Base-by-base conservation (phyloP, 2,797 vertebrate species). In the Hypotaenidia okinawae region DNA sequence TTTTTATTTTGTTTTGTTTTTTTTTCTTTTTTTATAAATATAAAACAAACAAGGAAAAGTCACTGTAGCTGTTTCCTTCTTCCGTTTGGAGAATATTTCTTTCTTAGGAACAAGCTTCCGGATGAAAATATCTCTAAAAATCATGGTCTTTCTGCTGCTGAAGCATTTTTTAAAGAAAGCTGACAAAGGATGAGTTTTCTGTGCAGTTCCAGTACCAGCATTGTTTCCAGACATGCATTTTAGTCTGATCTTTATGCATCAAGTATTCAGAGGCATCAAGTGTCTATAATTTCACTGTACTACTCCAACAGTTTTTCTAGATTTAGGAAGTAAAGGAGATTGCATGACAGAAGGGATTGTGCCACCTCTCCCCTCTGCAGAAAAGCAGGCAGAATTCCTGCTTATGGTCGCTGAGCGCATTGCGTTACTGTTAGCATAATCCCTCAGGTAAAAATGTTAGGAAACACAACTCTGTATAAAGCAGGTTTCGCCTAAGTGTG, bases 391-490 rank as follows among this genome's bases (percentile, higher is more conserved):
- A 61, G 18, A 49, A 87, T 70, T 87, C 39, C 21, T 67, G 13
- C 27, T 76, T 63, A 39, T 4, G 5, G 9, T 8, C 39, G 24
- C 17, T 52, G 30, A 62, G 14, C 0, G 0, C 37, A 32, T 54
- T 69, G 28, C 12, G 12, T n/a, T 81, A 52, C 15, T 55, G 3
- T 45, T 39, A 64, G 25, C 15, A 54, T 64, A 84, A 80, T 61
- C 25, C 16, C 22, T 85, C 24, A 10, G 2, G 18, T 45, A 83
- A 55, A 87, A 87, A 62, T 10, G 28, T 45, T 69, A 59, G 33
- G n/a, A 73, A 84, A 81, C 13, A 43, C 14, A 92, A 41, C 33
- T 72, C 68, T n/a, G 6, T 67, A 35, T 30, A 70, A 84, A 92
- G 43, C 8, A 61, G 16, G 14, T 39, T 90, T 77, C 30, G 47